These are phyloP conservation scores for Euzophera pinguis DNA, from an alignment of 2,888 invertebrate species.

Conservation along the genomic window DNA sequence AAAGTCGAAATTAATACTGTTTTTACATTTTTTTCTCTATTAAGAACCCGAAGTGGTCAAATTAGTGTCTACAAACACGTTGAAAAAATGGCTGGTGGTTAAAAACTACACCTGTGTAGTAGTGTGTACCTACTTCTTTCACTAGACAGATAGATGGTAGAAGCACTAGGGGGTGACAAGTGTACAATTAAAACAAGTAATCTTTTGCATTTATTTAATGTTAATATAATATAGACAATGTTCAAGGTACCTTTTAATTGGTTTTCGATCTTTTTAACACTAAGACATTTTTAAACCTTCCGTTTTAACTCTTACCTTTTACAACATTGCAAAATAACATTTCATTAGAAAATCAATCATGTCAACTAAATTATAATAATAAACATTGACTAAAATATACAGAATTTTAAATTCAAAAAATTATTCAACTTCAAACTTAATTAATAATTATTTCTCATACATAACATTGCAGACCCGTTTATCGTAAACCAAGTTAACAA, in stretches of 20 bases:
- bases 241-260: constrained; percentile 79
- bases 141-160: too few relatives aligned
- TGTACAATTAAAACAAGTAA: constrained; percentile 35
- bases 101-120: too few relatives aligned
- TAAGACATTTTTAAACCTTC: constrained; percentile 72
- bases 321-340: constrained; percentile 75
- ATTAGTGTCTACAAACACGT: too few relatives aligned
- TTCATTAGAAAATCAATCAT: constrained; percentile 64
- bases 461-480: constrained; percentile 77
- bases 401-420: constrained; percentile 71
- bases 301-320: constrained; percentile 65
- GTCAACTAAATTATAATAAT: constrained; percentile 62
- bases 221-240: constrained; percentile 80
- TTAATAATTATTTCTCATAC: constrained; percentile 64
- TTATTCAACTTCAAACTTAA: constrained; percentile 65
- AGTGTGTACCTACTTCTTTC: too few relatives aligned
- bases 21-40: too few relatives aligned
- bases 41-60: too few relatives aligned
- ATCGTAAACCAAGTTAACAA: constrained; percentile 74
- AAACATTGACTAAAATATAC: constrained; percentile 76
- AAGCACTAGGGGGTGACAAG: constrained; percentile 11
- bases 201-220: constrained; percentile 78
- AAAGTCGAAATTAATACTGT: too few relatives aligned
- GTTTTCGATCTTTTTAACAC: constrained; percentile 76
- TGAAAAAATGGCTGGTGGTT: too few relatives aligned